Evolutionary conservation across 2,888 invertebrate species (phyloP), one percentile per base, ranked within the genome.

Genomic region (Dryocosmus kuriphilus): DNA sequence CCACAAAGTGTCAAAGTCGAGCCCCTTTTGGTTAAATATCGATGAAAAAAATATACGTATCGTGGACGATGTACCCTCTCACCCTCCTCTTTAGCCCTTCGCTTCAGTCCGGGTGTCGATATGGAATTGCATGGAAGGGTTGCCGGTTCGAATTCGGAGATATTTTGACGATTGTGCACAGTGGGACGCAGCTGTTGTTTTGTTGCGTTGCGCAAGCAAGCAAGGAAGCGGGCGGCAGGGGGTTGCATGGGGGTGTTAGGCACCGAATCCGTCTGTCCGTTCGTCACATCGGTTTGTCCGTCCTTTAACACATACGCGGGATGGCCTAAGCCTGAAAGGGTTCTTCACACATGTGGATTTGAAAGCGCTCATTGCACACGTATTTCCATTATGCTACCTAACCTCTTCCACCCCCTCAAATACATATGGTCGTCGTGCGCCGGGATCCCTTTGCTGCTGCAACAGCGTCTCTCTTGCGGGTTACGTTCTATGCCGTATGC

Each of bases 131-230:
- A n/a, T 78, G 80, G 80, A 83, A 85, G 86, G 86, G 85, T 86
- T 86, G 81, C 83, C 79, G 81, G 85, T 83, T 83, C 83, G 83
- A 82, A 82, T 82, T 84, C 81, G 82, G 83, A 82, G 84, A 82
- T 89, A 85, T 89, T 89, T 89, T 86, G 87, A 89, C 86, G 88
- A 87, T 86, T 83, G 82, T 74, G 81, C 77, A 80, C 83, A 80
- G 79, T 81, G 82, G 80, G 83, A 79, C 84, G 88, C 91, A 90
- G 91, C 90, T 91, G 91, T 91, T 91, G 91, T 91, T 90, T 90
- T 91, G 90, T 89, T 87, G 84, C 79, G 83, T 86, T 88, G 88
- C 90, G 90, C 88, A 90, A 91, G 86, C 87, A 82, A 83, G 83
- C 80, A 16, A 83, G 83, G 79, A 16, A 80, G 81, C 82, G 77